A percentile compares a stretch with the other conserved stretches of the same genome.
Conservation (phyloP, 2,888 invertebrate genomes). For the Pseudanteris insignis region DNA sequence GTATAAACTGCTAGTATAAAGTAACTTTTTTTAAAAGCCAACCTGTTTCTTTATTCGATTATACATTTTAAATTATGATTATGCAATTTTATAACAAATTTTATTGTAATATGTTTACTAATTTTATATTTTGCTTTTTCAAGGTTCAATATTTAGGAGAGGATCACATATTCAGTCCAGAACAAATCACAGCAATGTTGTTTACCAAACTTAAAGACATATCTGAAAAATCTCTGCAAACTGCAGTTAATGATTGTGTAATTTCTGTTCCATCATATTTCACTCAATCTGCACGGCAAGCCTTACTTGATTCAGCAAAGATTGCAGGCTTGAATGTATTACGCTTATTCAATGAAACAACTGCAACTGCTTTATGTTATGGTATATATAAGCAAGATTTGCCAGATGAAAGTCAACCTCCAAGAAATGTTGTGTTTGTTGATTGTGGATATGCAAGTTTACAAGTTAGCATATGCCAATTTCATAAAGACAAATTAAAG, state of each 20-base stretch:
- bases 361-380: conserved; percentile 95
- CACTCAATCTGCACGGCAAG: conserved; percentile 93
- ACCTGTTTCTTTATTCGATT: no score
- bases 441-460: conserved; percentile 94
- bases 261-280: conserved; percentile 94
- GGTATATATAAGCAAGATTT: conserved; percentile 99
- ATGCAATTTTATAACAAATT: no score
- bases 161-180: conserved; percentile 85
- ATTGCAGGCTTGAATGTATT: conserved; percentile 95
- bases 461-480: conserved; percentile 90
- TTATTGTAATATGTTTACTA: no score
- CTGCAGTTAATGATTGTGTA: conserved; percentile 93
- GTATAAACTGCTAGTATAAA: no score
- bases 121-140: no score
- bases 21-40: no score
- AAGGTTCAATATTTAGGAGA: conserved; percentile 86
- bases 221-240: conserved; percentile 85
- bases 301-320: conserved; percentile 88
- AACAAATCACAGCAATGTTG: conserved; percentile 96
- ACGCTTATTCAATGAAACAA: conserved; percentile 95
- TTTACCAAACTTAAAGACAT: conserved; percentile 95
- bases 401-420: conserved; percentile 86
- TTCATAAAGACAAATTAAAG: conserved; percentile 93
- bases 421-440: conserved; percentile 93
- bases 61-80: no score